Percentiles rank a stretch among this genome's conserved stretches.
These are phyloP conservation scores for Phrynocephalus guinanensis DNA, from an alignment of 2,797 vertebrate genomes.

Conservation along the genomic window DNA sequence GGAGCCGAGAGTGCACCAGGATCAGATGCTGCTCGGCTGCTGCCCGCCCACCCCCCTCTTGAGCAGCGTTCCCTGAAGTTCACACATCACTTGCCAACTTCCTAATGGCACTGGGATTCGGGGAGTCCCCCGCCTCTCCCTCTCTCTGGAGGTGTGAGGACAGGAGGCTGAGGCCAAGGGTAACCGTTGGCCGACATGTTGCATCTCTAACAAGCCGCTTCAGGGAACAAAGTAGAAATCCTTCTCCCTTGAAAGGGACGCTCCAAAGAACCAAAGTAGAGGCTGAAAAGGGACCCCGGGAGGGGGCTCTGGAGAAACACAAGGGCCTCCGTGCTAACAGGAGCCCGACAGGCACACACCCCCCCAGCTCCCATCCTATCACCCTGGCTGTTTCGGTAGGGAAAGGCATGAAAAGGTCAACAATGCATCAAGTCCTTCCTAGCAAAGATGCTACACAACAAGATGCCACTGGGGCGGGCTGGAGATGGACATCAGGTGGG, in stretches of 20 bases:
- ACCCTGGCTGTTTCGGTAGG: not conserved
- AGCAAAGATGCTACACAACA: too few species aligned
- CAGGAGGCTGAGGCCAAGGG: not conserved
- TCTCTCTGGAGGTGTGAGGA: not conserved
- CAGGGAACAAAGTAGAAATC: not conserved
- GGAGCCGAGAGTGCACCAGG: not conserved
- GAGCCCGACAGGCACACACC: too few species aligned
- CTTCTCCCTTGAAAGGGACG: too few species aligned
- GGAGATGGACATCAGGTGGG: not conserved
- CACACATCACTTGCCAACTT: not conserved
- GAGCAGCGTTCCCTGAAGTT: not conserved
- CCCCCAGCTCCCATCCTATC: not conserved
- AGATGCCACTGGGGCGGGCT: not conserved
- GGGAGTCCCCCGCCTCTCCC: not conserved
- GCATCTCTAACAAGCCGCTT: not conserved
- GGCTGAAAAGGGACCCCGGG: not conserved
- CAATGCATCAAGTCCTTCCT: too few species aligned
- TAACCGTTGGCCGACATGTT: not conserved
- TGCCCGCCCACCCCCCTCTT: too few species aligned
- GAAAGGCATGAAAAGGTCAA: not conserved
- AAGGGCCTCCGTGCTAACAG: too few species aligned
- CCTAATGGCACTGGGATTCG: slow-evolving; percentile 19
- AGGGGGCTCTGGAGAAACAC: not conserved
- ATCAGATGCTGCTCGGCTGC: too few species aligned
- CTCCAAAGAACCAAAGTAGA: not conserved